Percentiles rank a stretch among this genome's conserved stretches.
Evolutionary conservation across 2,888 invertebrate genomes (phyloP).

Genomic region (Heliconius aoede): DNA sequence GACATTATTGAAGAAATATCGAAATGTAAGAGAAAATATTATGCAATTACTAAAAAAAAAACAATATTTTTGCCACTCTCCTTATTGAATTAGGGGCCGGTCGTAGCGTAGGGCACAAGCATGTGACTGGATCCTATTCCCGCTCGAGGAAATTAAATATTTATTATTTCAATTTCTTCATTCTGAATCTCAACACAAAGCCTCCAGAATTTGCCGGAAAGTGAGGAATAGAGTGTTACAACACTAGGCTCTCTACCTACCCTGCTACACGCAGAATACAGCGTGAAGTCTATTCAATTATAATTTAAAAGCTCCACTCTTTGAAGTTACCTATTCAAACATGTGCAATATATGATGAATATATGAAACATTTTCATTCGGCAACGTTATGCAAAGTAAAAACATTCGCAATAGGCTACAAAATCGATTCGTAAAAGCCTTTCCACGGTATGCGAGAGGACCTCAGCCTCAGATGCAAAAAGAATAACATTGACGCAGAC

Average conservation of each 20-base stretch:
- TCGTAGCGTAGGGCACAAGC: too few relatives aligned
- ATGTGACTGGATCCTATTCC: too few relatives aligned
- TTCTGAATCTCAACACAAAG: too few relatives aligned
- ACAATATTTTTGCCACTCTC: neutral
- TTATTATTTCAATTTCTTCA: too few relatives aligned
- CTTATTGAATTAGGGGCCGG: neutral
- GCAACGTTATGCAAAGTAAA: conserved; percentile 22
- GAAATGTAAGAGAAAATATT: neutral
- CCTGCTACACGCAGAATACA: too few relatives aligned
- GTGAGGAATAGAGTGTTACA: too few relatives aligned
- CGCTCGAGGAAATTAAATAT: too few relatives aligned
- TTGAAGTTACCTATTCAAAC: neutral
- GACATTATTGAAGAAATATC: neutral
- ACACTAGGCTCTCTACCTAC: too few relatives aligned
- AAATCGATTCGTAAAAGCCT: conserved; percentile 29
- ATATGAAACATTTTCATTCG: conserved; percentile 15
- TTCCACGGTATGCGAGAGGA: conserved; percentile 25
- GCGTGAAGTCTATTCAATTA: neutral
- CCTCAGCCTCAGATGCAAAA: conserved; percentile 29
- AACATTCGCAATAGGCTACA: conserved; percentile 24
- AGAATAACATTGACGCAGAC: conserved; percentile 27
- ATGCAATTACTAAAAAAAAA: neutral
- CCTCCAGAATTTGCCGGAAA: too few relatives aligned
- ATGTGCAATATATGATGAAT: conserved; percentile 5
- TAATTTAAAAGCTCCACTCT: conserved; percentile 7